Conservation (phyloP, 2,888 invertebrate species). For the Drosophila cognata region DNA sequence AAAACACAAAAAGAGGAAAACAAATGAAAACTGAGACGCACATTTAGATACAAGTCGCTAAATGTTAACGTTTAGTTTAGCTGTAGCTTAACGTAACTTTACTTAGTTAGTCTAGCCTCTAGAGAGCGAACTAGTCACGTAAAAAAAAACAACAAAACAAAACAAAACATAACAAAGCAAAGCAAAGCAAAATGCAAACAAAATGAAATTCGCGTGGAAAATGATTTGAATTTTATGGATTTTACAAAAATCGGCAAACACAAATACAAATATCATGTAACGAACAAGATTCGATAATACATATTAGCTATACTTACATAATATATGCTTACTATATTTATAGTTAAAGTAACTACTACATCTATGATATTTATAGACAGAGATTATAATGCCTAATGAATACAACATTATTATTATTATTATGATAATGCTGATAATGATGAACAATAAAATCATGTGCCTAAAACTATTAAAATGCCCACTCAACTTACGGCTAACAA, state of each 20-base stretch:
- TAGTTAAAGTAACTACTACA: constrained; percentile 48
- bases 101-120: constrained; percentile 50
- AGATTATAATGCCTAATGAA: constrained; percentile 73
- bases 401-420: constrained; percentile 20
- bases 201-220: constrained; percentile 52
- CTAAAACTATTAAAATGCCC: constrained; percentile 56
- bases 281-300: constrained; percentile 61
- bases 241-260: constrained; percentile 75
- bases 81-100: constrained; percentile 29
- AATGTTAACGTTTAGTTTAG: constrained; percentile 72
- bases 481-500: constrained; percentile 19
- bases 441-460: constrained; percentile 69
- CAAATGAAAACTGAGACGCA: constrained; percentile 62
- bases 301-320: constrained; percentile 34
- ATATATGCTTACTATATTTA: constrained; percentile 44
- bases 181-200: constrained; percentile 17
- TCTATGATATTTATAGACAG: constrained; percentile 58
- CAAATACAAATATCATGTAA: constrained; percentile 33
- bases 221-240: constrained; percentile 71
- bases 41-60: constrained; percentile 69
- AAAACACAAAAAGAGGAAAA: not conserved
- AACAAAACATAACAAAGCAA: constrained; percentile 3
- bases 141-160: constrained; percentile 57
- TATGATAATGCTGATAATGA: constrained; percentile 31
- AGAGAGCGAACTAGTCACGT: constrained; percentile 76